Evolutionary conservation across 2,113 vertebrate species (phyloP), one percentile per base, ranked within the genome.

Genomic region (Zosterops pallidus): DNA sequence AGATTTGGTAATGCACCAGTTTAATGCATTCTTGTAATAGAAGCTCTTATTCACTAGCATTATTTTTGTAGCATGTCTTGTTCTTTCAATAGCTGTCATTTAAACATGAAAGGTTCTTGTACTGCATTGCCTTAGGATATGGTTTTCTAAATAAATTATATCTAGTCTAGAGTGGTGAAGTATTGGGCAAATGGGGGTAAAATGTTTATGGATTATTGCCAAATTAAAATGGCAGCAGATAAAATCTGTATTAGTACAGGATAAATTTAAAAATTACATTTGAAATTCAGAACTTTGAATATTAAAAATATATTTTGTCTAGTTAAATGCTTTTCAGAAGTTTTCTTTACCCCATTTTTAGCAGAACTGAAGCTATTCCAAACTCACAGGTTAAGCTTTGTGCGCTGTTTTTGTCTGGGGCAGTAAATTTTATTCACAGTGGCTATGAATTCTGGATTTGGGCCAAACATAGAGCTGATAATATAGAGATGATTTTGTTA

Each of bases 61-160:
- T 96, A 95, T 94, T 97, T 95, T 96, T 95, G 68, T 96, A 94
- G 42, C 39, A 60, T 46, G 24, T 91, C 92, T 96, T 96, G 64
- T 93, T 97, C 87, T 65, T 95, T 94, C 85, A 87, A 94, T 89
- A 95, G 89, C 55, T 94, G 83, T 96, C 95, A 97, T 95, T 97
- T 97, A 95, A 98, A 95, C 81, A 83, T 95, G 89, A 97, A 96
- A 94, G 56, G 33, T 95, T 96, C 85, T 78, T 92, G 41, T 86
- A 82, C 80, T 94, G 42, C 19, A 81, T 74, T 92, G 94, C 94
- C 95, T 95, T 65, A 95, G 94, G 96, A 86, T 92, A 97, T 57
- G 59, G 18, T 94, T 95, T 97, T 88, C 95, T 97, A 96, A 97
- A 97, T 97, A 97, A 97, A 92, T 97, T 8, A 96, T 97, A 83